Base-by-base conservation (phyloP, 2,888 invertebrate genomes). In the Malacosoma neustria region DNA sequence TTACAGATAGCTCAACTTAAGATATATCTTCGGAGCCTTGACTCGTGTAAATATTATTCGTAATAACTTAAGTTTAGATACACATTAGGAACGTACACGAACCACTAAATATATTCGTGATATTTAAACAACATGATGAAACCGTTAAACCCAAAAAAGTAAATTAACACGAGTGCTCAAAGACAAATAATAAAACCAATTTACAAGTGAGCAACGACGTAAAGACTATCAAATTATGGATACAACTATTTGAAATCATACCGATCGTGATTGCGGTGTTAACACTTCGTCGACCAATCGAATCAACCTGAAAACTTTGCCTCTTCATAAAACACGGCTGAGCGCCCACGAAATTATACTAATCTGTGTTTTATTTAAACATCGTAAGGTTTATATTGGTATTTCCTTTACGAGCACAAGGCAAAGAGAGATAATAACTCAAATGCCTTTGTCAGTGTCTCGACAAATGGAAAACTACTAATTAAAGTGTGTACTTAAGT, bases 171-270 rank as follows among this genome's bases (percentile, higher is more conserved):
- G 52, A 55, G 48, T 57, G 50, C 60, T 73, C 73, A 65, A 80
- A 76, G 71, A 76, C 77, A 80, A 81, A 81, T 72, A 81, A 72
- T 66, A 67, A 71, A 73, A 71, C 61, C 68, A 80, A 80, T 81
- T 80, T 59, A 75, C 80, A 75, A 61, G 71, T 74, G 51, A 60
- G 61, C 58, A 61, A 54, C 66, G 51, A 70, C 64, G 76, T 72
- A 73, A 74, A 79, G 66, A 75, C 75, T 70, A 79, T 77, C 68
- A 72, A 76, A 75, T 76, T 71, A 73, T 70, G 63, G 66, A 56
- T 60, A 67, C 72, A 72, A 71, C 73, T 80, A 73, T 80, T 80
- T 74, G 76, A 84, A 77, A 76, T 77, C 69, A 65, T 71, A 69
- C 68, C 65, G 62, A 50, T 72, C 84, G 85, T 85, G 85, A 81